Base-by-base conservation (phyloP, 2,888 invertebrate genomes). In the Latrodectus hesperus region DNA sequence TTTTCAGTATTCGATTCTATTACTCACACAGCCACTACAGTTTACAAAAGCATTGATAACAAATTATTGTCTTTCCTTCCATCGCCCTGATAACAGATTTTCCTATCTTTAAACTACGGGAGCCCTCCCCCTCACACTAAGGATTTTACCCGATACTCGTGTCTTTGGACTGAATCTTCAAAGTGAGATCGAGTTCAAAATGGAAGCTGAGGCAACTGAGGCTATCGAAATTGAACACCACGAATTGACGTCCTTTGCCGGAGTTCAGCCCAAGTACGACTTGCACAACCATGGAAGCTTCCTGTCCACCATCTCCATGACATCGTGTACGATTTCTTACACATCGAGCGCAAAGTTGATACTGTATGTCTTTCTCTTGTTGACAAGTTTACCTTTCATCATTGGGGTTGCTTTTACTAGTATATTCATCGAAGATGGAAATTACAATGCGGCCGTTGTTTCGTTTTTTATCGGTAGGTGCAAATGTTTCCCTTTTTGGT, bases 151-250 rank as follows among this genome's bases (percentile, higher is more conserved):
- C 38, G 38, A 38, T 38, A 38, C 38, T 38, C 38, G 38, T 38
- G 38, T 38, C 38, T 38, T 38, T 6, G 6, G 38, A 38, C 5
- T 38, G 38, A 38, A 38, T 38, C 38, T 38, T 38, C 38, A 6
- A 9, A 8, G 9, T 17, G 64, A 64, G 6, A 64, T 2, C 64
- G 22, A 72, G 51, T n/a, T 51, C 12, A 76, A 22, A 3, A 79
- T 79, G 85, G 85, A 85, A 16, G 86, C 77, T n/a, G 74, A 9
- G 26, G 81, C 77, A 12, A 51, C 51, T 4, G 74, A 71, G 52
- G 86, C 86, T 49, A 55, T 77, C 10, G 85, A 85, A 64, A 67
- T 86, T 9, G 86, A 86, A 49, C 71, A 86, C 55, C 86, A 86
- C 51, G 86, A 86, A 55, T 53, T 86, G 81, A 22, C 51, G 14